Base-by-base conservation (phyloP, 2,888 invertebrate genomes). In the Macaria notata region DNA sequence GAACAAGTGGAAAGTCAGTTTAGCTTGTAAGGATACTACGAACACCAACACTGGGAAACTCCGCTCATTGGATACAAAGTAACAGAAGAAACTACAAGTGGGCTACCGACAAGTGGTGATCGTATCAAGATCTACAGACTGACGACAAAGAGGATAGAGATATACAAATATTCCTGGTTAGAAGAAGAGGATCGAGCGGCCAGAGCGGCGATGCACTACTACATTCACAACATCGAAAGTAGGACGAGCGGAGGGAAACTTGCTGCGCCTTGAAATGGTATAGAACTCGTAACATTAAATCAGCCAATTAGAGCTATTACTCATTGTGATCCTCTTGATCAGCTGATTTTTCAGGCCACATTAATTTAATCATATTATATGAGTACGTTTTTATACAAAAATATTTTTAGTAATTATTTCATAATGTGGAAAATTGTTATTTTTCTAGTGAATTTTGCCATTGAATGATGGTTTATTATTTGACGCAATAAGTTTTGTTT, bases 141-240 rank as follows among this genome's bases (percentile, higher is more conserved):
- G 84, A 86, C 85, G 82, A 87, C 84, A 87, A 81, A 83, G 78
- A 81, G 76, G 82, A 83, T 78, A 84, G 81, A 87, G 80, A 83
- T 80, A 81, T 78, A 84, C 72, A 84, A 83, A 83, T 81, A 79
- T 84, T 77, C 73, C 78, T 79, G 79, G 77, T 82, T 75, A 84
- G 84, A 87, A 88, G 84, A 84, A 83, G 86, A 87, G 83, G 79
- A 75, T 76, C 76, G 79, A 78, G 76, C 76, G 78, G 84, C 84
- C 84, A 80, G 76, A 83, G 82, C 78, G 86, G 86, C 88, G 83
- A 89, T 89, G 88, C 86, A 78, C 90, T 90, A 90, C 89, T 87
- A 90, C 90, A 85, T 79, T 81, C 84, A 91, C 91, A 91, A 91
- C 90, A 91, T 86, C 88, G 83, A 89, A 76, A 84, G 81, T 77